Evolutionary conservation across 2,888 invertebrate genomes (phyloP), one percentile per base, ranked within the genome.

Genomic region (Gortyna flavago): DNA sequence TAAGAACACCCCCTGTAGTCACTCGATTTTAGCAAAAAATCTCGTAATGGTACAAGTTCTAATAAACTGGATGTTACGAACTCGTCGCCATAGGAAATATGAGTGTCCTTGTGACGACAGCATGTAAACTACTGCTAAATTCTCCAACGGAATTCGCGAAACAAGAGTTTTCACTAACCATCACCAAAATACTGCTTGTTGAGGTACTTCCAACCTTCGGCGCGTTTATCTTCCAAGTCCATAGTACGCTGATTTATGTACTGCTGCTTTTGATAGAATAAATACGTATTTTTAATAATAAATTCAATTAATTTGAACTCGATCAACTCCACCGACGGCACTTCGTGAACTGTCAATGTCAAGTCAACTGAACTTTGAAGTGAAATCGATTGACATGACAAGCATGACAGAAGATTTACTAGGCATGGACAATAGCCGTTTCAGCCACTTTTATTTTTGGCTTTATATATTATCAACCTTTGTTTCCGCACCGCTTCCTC

Each of bases 171-270:
- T 76, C 89, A 96, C 96, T 89, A 88, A 96, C 96, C 96, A 89
- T 96, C 96, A 72, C 96, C 96, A 85, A 96, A 96, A 92, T 94
- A 96, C 88, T 96, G 96, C 91, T 96, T 96, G 88, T 96, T 96
- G 81, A 96, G 92, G 91, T 95, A 96, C 88, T 96, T 96, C 96
- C 96, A 96, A 85, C 96, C 96, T 87, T 96, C 96, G 4, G 94
- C 96, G 64, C 96, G 96, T 51, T 96, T 95, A 76, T 95, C 96
- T 72, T 95, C 96, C 35, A 92, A 85, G 78, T 93, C 94, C 95
- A 95, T 95, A 72, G 77, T 87, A 72, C 64, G 73, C 61, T 48
- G n/a, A 76, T 77, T 75, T 85, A 81, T 81, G 68, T 77, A 68
- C 66, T 85, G 79, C 62, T 62, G 72, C 59, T 75, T 25, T 51